Conservation (phyloP, 2,113 vertebrate species). For the Chiloscyllium plagiosum region DNA sequence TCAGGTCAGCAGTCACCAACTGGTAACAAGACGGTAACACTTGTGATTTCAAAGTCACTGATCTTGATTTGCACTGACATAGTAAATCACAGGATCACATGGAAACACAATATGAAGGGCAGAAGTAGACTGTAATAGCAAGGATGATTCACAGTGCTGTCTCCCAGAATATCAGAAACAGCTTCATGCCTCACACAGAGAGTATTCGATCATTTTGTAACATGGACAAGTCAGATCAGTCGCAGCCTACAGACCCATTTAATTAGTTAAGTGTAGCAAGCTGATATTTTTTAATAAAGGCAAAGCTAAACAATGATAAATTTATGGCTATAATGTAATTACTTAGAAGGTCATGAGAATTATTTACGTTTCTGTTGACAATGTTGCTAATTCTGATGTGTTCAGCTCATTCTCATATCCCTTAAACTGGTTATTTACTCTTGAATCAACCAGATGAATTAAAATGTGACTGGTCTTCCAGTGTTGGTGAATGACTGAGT, state of each 20-base stretch:
- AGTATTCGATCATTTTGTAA: neutral
- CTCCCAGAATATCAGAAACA: neutral
- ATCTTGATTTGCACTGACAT: neutral
- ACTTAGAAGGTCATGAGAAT: conserved; percentile 2
- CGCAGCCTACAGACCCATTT: neutral
- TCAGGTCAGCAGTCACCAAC: neutral
- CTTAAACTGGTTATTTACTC: neutral
- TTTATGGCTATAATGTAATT: neutral
- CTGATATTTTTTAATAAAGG: neutral
- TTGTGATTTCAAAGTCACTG: neutral
- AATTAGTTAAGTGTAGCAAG: neutral
- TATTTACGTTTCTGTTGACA: neutral
- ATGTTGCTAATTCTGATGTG: neutral
- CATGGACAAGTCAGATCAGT: neutral
- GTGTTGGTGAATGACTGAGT: neutral
- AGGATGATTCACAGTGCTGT: neutral
- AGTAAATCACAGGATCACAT: neutral
- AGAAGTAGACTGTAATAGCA: neutral
- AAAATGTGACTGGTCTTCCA: neutral
- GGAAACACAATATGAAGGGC: neutral
- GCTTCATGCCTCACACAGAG: neutral
- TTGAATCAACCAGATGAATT: neutral
- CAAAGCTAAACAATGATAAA: conserved; percentile 23
- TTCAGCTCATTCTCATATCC: neutral
- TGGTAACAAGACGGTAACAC: neutral